Evolutionary conservation across 2,797 vertebrate species (phyloP).

Genomic region (Chloroceryle amazona): DNA sequence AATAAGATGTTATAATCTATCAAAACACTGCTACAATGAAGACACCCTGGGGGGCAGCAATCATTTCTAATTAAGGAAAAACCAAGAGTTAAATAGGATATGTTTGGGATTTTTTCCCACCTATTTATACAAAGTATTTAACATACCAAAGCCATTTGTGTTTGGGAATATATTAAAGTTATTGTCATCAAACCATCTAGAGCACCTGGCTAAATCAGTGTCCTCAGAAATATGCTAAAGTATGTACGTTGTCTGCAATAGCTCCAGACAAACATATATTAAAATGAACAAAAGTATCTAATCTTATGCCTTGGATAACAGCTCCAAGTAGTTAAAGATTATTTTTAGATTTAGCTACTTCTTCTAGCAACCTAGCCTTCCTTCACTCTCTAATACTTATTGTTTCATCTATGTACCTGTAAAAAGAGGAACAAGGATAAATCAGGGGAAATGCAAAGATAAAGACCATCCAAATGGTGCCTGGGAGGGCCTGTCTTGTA

Average conservation of each 20-base stretch:
- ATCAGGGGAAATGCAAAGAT: not conserved
- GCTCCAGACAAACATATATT: not conserved
- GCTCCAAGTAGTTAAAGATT: not conserved
- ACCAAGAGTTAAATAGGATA: not conserved
- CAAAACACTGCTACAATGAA: not conserved
- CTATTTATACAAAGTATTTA: not conserved
- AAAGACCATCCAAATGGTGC: not conserved
- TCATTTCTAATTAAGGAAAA: not conserved
- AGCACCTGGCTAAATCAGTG: not conserved
- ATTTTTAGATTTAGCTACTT: not conserved
- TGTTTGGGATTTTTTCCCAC: not conserved
- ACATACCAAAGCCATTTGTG: not conserved
- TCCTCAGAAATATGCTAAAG: not conserved
- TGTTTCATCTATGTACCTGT: fast-evolving
- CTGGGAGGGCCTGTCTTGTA: not conserved
- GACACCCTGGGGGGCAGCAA: not conserved
- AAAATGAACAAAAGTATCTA: not conserved
- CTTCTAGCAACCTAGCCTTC: not conserved
- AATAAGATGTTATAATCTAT: not conserved
- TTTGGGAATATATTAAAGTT: not conserved
- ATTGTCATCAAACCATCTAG: not conserved
- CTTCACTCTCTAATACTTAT: not conserved
- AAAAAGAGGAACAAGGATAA: not conserved
- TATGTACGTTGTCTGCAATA: not conserved
- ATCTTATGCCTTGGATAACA: not conserved